Percentiles rank a stretch among this genome's conserved stretches.
These are phyloP conservation scores for Seriola dumerili DNA, from an alignment of 2,113 vertebrate genomes.

Conservation along the genomic window DNA sequence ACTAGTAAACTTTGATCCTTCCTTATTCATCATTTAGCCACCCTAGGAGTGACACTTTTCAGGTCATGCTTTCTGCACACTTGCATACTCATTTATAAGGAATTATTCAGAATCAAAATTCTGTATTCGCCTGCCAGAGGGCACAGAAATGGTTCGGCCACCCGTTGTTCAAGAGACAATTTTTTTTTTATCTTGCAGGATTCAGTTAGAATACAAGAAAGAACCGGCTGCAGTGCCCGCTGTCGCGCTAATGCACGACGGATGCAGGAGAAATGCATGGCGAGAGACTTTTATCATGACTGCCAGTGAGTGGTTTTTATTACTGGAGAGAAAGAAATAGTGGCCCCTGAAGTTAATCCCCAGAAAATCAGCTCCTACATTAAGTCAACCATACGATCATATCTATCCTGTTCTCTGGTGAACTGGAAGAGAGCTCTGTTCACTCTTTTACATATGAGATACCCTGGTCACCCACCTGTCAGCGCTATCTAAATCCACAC, in stretches of 20 bases:
- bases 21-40: constrained; percentile 10
- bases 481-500: constrained; percentile 54
- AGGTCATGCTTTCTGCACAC: constrained; percentile 56
- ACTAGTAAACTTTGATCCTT: not conserved
- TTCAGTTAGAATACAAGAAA: constrained; percentile 30
- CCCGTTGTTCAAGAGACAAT: not conserved
- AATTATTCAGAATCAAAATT: constrained; percentile 58
- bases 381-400: constrained; percentile 54
- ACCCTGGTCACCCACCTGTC: constrained; percentile 60
- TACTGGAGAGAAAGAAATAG: constrained; percentile 54
- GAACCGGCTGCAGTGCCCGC: constrained; percentile 22
- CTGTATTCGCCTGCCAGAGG: constrained; percentile 38
- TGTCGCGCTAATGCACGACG: constrained; percentile 35
- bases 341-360: constrained; percentile 54
- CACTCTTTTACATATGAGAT: constrained; percentile 42
- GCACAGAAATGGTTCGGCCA: constrained; percentile 26
- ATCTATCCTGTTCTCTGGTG: constrained; percentile 49
- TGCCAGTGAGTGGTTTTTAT: constrained; percentile 52
- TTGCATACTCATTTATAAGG: constrained; percentile 55
- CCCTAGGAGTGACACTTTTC: constrained; percentile 41
- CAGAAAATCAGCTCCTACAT: constrained; percentile 62
- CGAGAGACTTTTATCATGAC: constrained; percentile 49
- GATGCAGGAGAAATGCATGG: constrained; percentile 44
- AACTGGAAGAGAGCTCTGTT: constrained; percentile 52
- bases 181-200: constrained; percentile 36